Conservation (phyloP, 1,140 invertebrate genomes). For the Drosophila littoralis region DNA sequence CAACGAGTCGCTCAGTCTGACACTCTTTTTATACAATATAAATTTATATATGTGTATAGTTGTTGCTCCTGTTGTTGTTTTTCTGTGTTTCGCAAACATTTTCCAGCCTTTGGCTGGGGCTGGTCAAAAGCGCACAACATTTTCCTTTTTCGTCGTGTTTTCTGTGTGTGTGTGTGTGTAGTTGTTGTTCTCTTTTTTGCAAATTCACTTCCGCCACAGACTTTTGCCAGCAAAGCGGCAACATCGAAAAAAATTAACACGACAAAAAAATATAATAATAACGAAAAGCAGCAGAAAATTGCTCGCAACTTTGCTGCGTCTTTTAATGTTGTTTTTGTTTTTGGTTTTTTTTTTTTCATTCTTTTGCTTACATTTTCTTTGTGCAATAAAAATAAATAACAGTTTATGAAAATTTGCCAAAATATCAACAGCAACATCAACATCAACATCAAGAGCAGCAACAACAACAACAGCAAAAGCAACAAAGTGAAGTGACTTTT, state of each 20-base stretch:
- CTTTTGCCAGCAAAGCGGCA: slow-evolving; percentile 48
- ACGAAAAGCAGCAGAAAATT: slow-evolving; percentile 68
- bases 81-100: slow-evolving; percentile 66
- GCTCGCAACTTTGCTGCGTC: slow-evolving; percentile 58
- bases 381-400: slow-evolving; percentile 80
- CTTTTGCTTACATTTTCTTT: slow-evolving; percentile 62
- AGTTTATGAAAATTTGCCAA: slow-evolving; percentile 84
- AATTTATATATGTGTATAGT: slow-evolving; percentile 2
- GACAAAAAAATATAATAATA: slow-evolving; percentile 35
- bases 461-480: neutral
- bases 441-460: slow-evolving; percentile 25
- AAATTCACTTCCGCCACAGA: slow-evolving; percentile 75
- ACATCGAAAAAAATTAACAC: slow-evolving; percentile 41
- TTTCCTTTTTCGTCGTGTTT: slow-evolving; percentile 49
- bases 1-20: slow-evolving; percentile 39
- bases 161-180: neutral
- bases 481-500: slow-evolving; percentile 66
- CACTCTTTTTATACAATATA: slow-evolving; percentile 46
- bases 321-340: slow-evolving; percentile 4
- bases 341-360: slow-evolving; percentile 8
- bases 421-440: slow-evolving; percentile 59
- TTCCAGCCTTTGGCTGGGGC: slow-evolving; percentile 41
- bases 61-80: slow-evolving; percentile 22
- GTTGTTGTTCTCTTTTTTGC: slow-evolving; percentile 61
- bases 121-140: slow-evolving; percentile 73